These are phyloP conservation scores for Sapayoa aenigma DNA, from an alignment of 2,113 vertebrate species.

Conservation along the genomic window DNA sequence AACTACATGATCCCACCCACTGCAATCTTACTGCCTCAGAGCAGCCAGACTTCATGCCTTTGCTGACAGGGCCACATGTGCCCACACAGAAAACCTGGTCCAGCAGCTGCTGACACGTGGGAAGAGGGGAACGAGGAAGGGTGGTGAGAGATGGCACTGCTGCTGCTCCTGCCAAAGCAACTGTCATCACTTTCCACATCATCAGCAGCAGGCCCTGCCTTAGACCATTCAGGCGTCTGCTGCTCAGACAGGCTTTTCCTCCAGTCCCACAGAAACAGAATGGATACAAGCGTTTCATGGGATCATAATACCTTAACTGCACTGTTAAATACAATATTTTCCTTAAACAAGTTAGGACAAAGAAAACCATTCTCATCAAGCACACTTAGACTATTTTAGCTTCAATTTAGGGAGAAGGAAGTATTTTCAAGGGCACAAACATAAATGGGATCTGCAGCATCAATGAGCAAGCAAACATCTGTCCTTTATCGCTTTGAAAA, in stretches of 20 bases:
- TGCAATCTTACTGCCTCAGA: neutral
- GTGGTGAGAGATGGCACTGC: neutral
- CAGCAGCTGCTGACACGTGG: fast-evolving
- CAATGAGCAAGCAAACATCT: neutral
- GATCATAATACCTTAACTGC: neutral
- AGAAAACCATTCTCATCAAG: neutral
- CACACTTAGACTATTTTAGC: neutral
- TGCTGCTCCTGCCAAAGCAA: neutral
- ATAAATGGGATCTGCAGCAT: neutral
- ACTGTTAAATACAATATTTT: neutral
- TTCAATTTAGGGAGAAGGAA: neutral
- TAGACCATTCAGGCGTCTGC: neutral
- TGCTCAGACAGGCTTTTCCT: neutral
- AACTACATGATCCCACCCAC: neutral
- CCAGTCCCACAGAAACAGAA: neutral
- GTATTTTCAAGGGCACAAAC: neutral
- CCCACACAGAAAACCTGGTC: neutral
- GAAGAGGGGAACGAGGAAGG: neutral
- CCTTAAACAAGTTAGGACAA: neutral
- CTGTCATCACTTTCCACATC: neutral
- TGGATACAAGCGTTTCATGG: neutral
- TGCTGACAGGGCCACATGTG: fast-evolving
- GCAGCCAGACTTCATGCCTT: neutral
- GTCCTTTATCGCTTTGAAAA: neutral
- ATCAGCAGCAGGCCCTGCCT: neutral